phyloP scores from a whole-genome alignment of 2,888 invertebrate genomes.

The Chrysodeixis includens region DNA sequence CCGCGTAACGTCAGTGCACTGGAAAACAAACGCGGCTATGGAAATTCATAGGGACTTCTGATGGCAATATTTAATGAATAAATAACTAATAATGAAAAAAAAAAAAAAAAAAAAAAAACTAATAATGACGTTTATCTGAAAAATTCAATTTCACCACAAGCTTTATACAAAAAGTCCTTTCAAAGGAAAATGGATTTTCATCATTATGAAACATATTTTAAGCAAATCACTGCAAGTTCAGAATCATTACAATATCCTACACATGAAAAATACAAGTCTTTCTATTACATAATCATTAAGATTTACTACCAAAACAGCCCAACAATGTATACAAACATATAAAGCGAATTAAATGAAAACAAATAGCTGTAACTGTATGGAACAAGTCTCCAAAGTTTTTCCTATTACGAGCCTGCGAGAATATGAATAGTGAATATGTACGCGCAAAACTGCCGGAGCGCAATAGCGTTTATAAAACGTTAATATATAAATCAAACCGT shows the following conservation, averaged over 20 bases:
- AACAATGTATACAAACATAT: background rate
- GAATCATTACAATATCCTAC: no score
- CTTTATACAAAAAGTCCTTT: no score
- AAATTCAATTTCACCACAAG: no score
- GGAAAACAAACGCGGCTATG: conserved; percentile 56
- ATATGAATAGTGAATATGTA: conserved; percentile 67
- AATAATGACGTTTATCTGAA: no score
- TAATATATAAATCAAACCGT: conserved; percentile 66
- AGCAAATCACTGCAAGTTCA: no score
- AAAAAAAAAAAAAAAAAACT: no score
- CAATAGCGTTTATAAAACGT: conserved; percentile 67
- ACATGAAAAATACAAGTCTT: no score
- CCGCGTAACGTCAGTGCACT: conserved; percentile 68
- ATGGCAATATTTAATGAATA: conserved; percentile 13
- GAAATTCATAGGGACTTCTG: conserved; percentile 41
- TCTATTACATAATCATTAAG: no score
- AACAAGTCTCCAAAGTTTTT: conserved; percentile 56
- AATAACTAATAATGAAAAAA: background rate
- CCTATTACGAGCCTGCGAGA: conserved; percentile 51
- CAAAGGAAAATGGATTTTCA: no score
- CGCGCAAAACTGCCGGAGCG: conserved; percentile 61
- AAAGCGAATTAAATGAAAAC: background rate
- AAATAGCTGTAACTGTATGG: conserved; percentile 6
- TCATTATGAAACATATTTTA: no score
- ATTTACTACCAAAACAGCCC: background rate